Percentiles rank a stretch among this genome's conserved stretches.
Evolutionary conservation across 2,888 invertebrate genomes (phyloP).

Genomic region (Amphipoea oculea): DNA sequence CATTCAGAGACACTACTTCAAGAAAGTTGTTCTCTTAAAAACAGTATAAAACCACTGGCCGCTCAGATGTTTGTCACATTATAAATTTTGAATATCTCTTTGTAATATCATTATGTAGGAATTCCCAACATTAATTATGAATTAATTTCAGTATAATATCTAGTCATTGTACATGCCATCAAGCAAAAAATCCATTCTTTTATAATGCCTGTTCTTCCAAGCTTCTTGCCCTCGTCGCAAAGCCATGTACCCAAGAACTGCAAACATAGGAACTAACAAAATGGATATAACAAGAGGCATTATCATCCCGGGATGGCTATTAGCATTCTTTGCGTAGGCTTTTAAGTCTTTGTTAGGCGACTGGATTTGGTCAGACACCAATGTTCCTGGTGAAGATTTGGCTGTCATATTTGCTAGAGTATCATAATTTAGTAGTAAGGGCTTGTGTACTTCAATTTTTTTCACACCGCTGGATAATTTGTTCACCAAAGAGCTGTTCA

Average conservation of each 20-base stretch:
- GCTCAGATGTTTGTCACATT: constrained; percentile 29
- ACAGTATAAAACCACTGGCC: constrained; percentile 26
- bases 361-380: constrained; percentile 70
- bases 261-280: constrained; percentile 94
- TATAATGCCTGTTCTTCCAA: constrained; percentile 96
- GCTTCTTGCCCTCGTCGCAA: constrained; percentile 94
- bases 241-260: constrained; percentile 92
- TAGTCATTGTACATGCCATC: constrained; percentile 97
- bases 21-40: constrained; percentile 36
- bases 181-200: constrained; percentile 96
- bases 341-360: constrained; percentile 69
- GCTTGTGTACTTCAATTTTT: constrained; percentile 71
- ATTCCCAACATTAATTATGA: constrained; percentile 6
- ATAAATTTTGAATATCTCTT: constrained; percentile 54
- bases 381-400: constrained; percentile 69
- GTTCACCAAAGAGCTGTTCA: constrained; percentile 32
- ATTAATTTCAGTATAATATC: constrained; percentile 31
- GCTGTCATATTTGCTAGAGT: constrained; percentile 72
- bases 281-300: constrained; percentile 94
- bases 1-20: constrained; percentile 49
- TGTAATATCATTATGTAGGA: constrained; percentile 55
- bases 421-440: constrained; percentile 77
- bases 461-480: constrained; percentile 36
- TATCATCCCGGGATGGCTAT: constrained; percentile 91
- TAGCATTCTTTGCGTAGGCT: constrained; percentile 71